Base-by-base conservation (phyloP, 2,888 invertebrate genomes). In the Galeruca laticollis region DNA sequence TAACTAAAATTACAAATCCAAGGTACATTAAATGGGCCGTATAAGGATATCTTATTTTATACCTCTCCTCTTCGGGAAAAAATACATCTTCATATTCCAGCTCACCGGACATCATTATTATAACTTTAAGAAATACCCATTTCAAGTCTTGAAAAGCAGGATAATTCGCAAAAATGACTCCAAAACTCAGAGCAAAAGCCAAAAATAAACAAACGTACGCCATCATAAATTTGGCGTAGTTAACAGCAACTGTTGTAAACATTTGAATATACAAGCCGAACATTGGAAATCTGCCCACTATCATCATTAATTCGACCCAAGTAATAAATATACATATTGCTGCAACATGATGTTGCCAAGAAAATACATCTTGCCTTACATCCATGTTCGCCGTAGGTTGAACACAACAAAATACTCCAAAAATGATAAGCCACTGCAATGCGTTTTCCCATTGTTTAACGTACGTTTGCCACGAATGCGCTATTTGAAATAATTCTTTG, bases 51-150 rank as follows among this genome's bases (percentile, higher is more conserved):
- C 73, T 73, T 35, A 80, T 77, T 33, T 75, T 75, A 69, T 89
- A 87, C 49, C 87, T 87, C 76, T 80, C 77, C 43, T 87, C 87
- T 76, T 80, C 78, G 1, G 83, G 81, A 65, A 92, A 94, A 82
- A 94, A 95, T 73, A 94, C 92, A 78, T 94, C 94, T 82, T 95
- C 94, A 76, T 93, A 94, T 82, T 94, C 94, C 60, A 95, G 82
- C 83, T 95, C 95, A 0, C 95, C 95, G 0, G 94, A 93, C 94
- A 95, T 94, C 95, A 95, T 95, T 78, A 94, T 92, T 13, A 95
- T 89, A 0, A 94, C 93, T 85, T 95, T 94, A 0, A 95, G 85
- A 0, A 94, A 80, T 0, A 90, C 89, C 63, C 89, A 88, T 0
- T 89, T 86, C 2, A 93, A 87, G 75, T 90, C 89, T 69, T 85